Conservation (phyloP, 2,888 invertebrate species). For the Drosophila pegasa region DNA sequence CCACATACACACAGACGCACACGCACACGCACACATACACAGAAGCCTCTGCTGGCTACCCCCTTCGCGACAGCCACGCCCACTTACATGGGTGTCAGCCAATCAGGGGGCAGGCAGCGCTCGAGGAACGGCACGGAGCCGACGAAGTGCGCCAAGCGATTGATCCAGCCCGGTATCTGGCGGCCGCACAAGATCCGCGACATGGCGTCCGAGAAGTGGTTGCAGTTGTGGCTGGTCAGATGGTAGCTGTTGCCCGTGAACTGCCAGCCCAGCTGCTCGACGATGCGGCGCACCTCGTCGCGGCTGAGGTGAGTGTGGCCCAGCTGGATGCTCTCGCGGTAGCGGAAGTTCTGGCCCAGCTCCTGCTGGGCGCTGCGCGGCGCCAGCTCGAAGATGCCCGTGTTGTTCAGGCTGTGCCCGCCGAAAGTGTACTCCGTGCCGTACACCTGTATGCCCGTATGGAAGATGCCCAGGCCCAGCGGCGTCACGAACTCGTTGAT, state of each 20-base stretch:
- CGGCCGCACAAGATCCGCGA: conserved; percentile 95
- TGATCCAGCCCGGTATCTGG: conserved; percentile 98
- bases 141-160: conserved; percentile 87
- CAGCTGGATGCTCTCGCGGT: conserved; percentile 95
- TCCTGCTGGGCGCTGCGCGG: conserved; percentile 94
- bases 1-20: background rate
- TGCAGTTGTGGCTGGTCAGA: conserved; percentile 95
- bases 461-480: conserved; percentile 98
- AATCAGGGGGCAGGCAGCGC: conserved; percentile 92
- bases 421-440: conserved; percentile 89
- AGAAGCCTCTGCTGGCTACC: background rate
- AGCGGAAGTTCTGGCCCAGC: conserved; percentile 96
- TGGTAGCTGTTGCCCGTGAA: conserved; percentile 98
- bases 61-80: conserved; percentile 5
- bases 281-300: conserved; percentile 94
- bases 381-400: conserved; percentile 97
- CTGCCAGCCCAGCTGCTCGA: conserved; percentile 95
- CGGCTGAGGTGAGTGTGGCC: conserved; percentile 98
- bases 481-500: conserved; percentile 97
- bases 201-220: conserved; percentile 96
- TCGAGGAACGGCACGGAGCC: conserved; percentile 98
- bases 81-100: conserved; percentile 34
- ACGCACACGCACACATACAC: too few species aligned
- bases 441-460: conserved; percentile 96
- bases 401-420: conserved; percentile 96